Evolutionary conservation across 2,113 vertebrate genomes (phyloP).

Genomic region (Menura novaehollandiae): DNA sequence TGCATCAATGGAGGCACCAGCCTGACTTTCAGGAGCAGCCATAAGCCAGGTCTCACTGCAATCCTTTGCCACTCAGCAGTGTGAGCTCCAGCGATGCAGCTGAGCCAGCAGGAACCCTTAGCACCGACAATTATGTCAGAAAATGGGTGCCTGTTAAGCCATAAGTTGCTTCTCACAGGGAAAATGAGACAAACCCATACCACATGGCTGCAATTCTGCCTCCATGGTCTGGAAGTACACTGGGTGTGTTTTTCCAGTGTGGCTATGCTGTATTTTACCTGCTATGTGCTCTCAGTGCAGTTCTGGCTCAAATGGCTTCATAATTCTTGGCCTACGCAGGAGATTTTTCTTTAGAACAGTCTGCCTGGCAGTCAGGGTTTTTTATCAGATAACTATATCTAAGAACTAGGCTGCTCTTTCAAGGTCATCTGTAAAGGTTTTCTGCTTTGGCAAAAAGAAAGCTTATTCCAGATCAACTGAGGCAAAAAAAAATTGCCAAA

Average conservation of each 20-base stretch:
- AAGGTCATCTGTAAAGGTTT: neutral
- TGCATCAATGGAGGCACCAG: neutral
- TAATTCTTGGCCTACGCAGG: neutral
- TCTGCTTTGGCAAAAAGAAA: neutral
- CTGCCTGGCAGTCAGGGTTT: neutral
- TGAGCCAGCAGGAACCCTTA: constrained; percentile 5
- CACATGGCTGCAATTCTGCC: neutral
- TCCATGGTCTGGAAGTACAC: neutral
- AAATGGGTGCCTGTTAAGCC: neutral
- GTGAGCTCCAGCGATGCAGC: neutral
- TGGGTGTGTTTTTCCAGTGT: neutral
- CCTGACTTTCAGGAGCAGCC: neutral
- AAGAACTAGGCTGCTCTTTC: neutral
- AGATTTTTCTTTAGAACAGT: neutral
- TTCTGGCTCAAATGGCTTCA: neutral
- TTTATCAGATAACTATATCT: neutral
- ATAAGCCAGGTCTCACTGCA: neutral
- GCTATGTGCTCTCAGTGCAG: neutral
- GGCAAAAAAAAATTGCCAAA: neutral
- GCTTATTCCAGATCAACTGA: neutral
- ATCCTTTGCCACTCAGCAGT: neutral
- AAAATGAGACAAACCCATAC: neutral
- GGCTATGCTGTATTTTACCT: neutral
- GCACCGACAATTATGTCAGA: neutral
- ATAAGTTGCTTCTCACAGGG: neutral